Conservation (phyloP, 2,113 vertebrate genomes). For the Dromas ardeola region DNA sequence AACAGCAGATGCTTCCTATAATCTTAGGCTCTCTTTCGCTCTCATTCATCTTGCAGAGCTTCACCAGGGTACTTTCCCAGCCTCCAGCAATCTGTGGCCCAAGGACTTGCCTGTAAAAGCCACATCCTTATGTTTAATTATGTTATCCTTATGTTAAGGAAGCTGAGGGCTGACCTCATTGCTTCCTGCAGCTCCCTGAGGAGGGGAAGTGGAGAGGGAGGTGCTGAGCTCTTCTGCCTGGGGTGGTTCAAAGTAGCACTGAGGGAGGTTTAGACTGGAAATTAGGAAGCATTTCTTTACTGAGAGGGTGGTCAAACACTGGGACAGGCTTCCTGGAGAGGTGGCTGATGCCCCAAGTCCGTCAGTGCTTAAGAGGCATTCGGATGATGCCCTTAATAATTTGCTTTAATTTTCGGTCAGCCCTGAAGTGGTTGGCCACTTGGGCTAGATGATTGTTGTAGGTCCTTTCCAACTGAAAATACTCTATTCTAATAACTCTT, state of each 20-base stretch:
- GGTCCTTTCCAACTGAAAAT: neutral
- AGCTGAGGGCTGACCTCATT: neutral
- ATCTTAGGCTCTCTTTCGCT: neutral
- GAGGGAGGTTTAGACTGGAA: neutral
- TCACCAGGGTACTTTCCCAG: neutral
- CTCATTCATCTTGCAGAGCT: neutral
- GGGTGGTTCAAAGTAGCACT: neutral
- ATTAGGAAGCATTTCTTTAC: neutral
- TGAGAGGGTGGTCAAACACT: neutral
- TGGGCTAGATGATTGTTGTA: neutral
- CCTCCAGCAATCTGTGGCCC: neutral
- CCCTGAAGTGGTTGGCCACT: neutral
- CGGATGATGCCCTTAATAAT: neutral
- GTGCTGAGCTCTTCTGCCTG: neutral
- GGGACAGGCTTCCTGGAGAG: neutral
- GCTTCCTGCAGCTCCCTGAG: neutral
- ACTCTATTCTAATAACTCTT: neutral
- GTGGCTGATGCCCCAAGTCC: neutral
- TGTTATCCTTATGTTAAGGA: neutral
- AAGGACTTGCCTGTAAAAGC: neutral
- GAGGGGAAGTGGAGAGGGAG: neutral
- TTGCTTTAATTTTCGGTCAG: neutral
- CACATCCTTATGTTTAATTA: neutral
- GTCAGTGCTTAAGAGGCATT: neutral
- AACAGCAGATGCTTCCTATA: neutral